Conservation (phyloP, 1,140 invertebrate genomes). For the Micrasema minimum region DNA sequence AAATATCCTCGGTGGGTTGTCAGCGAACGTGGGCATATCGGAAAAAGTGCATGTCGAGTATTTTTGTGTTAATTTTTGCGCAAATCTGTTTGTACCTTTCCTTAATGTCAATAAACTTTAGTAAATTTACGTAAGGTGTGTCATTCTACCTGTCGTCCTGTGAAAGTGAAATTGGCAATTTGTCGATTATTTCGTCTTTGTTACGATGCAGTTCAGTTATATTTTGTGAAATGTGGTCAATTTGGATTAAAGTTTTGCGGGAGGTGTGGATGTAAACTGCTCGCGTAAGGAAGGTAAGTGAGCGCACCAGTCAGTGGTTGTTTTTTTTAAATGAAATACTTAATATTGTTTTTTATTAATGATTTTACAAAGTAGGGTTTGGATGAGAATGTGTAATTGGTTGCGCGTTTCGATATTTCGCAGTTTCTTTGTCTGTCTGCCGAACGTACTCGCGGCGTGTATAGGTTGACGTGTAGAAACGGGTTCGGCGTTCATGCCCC, state of each 20-base stretch:
- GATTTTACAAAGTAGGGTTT: not conserved
- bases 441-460: constrained; percentile 3
- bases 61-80: constrained; percentile 45
- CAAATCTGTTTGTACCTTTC: constrained; percentile 45
- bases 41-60: constrained; percentile 2
- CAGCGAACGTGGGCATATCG: not conserved
- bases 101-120: constrained; percentile 47
- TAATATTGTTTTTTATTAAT: constrained; percentile 5
- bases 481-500: constrained; percentile 11
- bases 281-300: constrained; percentile 40
- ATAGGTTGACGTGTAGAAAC: constrained; percentile 39
- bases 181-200: constrained; percentile 22
- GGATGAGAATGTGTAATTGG: not conserved
- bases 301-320: constrained; percentile 22
- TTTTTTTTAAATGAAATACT: constrained; percentile 25
- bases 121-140: constrained; percentile 47
- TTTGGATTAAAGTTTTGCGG: constrained; percentile 34
- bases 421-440: constrained; percentile 41
- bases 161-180: constrained; percentile 44
- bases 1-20: constrained; percentile 9
- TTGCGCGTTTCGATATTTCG: constrained; percentile 12
- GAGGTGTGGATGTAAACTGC: constrained; percentile 32
- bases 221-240: constrained; percentile 38
- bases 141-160: constrained; percentile 44
- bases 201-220: constrained; percentile 29